Base-by-base conservation (phyloP, 2,888 invertebrate genomes). In the Endomychus coccineus region DNA sequence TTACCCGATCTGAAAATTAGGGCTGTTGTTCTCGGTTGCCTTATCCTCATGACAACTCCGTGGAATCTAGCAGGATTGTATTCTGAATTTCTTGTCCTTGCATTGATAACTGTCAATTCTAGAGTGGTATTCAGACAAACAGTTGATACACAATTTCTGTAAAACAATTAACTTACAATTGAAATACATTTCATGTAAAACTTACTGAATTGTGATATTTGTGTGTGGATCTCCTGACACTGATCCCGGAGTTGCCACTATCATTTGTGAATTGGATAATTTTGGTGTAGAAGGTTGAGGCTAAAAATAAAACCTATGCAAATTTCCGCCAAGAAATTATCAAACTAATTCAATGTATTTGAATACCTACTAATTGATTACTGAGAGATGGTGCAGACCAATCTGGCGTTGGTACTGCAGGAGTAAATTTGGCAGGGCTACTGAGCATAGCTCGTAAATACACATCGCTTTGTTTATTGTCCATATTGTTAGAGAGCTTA, bases 21-120 rank as follows among this genome's bases (percentile, higher is more conserved):
- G 3, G 82, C 81, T 10, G 82, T 83, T 4, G 80, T 79, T 49
- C 83, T 71, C 1, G 88, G 88, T 44, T 82, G 83, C 33, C 83
- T 67, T 59, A 88, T 80, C 56, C 84, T 75, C 86, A 88, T 87
- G 1, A 88, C 78, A 10, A 88, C 77, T 7, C 87, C 88, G 54
- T 83, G 81, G 58, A 88, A 88, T 47, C 86, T 70, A 4, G 80
- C 75, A 5, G 88, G 88, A 55, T 84, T 85, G 52, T 86, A 88
- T 62, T 88, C 88, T 0, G 87, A 83, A 62, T 83, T 86, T 45
- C 88, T 71, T 3, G 87, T 86, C 33, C 82, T 74, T 42, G 80
- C 79, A 58, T 86, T 86, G 37, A 88, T 84, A 40, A 76, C 75
- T 51, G 79, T 72, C 19, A 88, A 66, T 55, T 83, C 77, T 37